phyloP scores from a whole-genome alignment of 2,888 invertebrate species.

The Dysmachus trigonus region DNA sequence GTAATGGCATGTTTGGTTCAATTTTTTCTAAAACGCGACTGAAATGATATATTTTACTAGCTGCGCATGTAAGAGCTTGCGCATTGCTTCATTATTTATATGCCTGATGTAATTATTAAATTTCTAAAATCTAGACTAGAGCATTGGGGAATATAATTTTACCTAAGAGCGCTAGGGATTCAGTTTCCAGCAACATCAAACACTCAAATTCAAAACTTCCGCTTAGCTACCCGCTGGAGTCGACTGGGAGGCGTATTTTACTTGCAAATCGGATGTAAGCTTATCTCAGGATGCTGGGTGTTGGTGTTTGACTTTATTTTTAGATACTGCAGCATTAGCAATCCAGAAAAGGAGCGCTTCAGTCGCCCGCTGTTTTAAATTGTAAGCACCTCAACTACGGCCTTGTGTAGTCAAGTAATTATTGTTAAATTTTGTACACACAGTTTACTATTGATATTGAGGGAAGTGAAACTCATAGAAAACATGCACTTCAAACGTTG shows the following conservation, averaged over 20 bases:
- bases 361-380: not conserved
- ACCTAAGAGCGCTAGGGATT: no score
- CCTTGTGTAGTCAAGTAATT: not conserved
- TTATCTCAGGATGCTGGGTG: not conserved
- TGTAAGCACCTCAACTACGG: not conserved
- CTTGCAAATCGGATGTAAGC: not conserved
- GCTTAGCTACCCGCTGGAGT: not conserved
- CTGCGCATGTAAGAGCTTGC: not conserved
- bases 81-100: not conserved
- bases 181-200: not conserved
- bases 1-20: not conserved
- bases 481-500: conserved; percentile 42
- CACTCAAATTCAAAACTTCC: not conserved
- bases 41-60: not conserved
- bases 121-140: not conserved
- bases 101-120: not conserved
- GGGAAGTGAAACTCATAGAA: not conserved
- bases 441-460: not conserved
- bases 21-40: not conserved
- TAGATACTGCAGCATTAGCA: not conserved
- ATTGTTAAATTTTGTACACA: not conserved
- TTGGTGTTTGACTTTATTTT: not conserved
- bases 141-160: not conserved
- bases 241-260: not conserved
- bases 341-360: not conserved